Evolutionary conservation across 2,113 vertebrate genomes (phyloP).

Genomic region (Pluvialis apricaria): DNA sequence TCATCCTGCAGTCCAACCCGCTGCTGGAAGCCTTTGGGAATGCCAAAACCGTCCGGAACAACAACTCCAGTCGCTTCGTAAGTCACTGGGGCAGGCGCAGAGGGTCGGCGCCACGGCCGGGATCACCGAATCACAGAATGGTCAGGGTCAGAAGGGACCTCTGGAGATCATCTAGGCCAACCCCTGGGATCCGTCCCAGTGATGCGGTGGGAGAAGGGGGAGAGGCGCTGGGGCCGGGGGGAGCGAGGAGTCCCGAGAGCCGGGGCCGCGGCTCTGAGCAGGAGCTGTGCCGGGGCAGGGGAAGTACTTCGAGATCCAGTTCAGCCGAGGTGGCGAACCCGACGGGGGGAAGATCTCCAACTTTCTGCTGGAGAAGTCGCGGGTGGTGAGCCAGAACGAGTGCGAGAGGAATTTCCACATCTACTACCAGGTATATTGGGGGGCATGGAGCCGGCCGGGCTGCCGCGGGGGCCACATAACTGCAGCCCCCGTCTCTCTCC

Average conservation of each 20-base stretch:
- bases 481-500: background rate
- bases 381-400: constrained; percentile 95
- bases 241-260: rapidly evolving
- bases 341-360: constrained; percentile 97
- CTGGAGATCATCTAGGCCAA: too few relatives aligned
- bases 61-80: constrained; percentile 97
- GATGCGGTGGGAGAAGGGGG: too few relatives aligned
- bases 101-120: background rate
- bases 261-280: background rate
- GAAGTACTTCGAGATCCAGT: constrained; percentile 99
- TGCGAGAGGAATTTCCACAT: constrained; percentile 95
- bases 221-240: rapidly evolving
- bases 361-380: constrained; percentile 94
- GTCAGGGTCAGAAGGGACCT: too few relatives aligned
- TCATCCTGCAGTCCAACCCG: constrained; percentile 95
- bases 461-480: rapidly evolving
- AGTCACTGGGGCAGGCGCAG: constrained; percentile 44
- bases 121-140: too few relatives aligned
- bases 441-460: rapidly evolving
- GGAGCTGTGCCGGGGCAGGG: constrained; percentile 72
- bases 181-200: background rate
- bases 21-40: constrained; percentile 96
- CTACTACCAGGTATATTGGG: constrained; percentile 88
- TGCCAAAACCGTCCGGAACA: constrained; percentile 93
- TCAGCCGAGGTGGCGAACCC: constrained; percentile 93